Conservation (phyloP, 1,140 invertebrate species). For the Drosophila teissieri region DNA sequence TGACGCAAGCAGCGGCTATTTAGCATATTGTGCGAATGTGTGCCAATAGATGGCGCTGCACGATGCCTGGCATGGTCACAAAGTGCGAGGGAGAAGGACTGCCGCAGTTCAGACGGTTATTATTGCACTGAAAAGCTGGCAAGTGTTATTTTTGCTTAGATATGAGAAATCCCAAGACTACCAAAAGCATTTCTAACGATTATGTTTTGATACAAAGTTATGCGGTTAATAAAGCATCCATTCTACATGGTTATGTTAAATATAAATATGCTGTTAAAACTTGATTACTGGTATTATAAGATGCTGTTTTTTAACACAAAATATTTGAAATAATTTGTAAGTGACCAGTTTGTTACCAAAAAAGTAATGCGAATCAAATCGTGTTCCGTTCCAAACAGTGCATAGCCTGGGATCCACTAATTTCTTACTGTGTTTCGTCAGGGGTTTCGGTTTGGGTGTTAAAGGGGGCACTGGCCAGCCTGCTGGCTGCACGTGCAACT, state of each 20-base stretch:
- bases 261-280: too few relatives aligned
- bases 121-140: slow-evolving; percentile 25
- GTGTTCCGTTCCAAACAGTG: too few relatives aligned
- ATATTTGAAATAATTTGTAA: too few relatives aligned
- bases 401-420: neutral
- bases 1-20: slow-evolving; percentile 54
- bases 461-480: slow-evolving; percentile 20
- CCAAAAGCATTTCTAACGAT: neutral
- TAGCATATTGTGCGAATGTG: slow-evolving; percentile 78
- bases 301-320: too few relatives aligned
- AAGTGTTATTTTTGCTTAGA: neutral
- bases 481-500: slow-evolving; percentile 70
- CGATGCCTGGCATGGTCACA: slow-evolving; percentile 40
- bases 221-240: too few relatives aligned
- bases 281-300: too few relatives aligned
- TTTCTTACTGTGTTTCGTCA: slow-evolving; percentile 23
- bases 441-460: neutral
- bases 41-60: slow-evolving; percentile 80
- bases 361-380: too few relatives aligned
- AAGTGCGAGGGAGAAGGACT: slow-evolving; percentile 25
- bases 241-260: too few relatives aligned
- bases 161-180: neutral
- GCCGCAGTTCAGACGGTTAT: slow-evolving; percentile 18
- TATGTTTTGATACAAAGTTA: too few relatives aligned
- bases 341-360: too few relatives aligned